Evolutionary conservation across 2,888 invertebrate genomes (phyloP).

Genomic region (Operophtera brumata): DNA sequence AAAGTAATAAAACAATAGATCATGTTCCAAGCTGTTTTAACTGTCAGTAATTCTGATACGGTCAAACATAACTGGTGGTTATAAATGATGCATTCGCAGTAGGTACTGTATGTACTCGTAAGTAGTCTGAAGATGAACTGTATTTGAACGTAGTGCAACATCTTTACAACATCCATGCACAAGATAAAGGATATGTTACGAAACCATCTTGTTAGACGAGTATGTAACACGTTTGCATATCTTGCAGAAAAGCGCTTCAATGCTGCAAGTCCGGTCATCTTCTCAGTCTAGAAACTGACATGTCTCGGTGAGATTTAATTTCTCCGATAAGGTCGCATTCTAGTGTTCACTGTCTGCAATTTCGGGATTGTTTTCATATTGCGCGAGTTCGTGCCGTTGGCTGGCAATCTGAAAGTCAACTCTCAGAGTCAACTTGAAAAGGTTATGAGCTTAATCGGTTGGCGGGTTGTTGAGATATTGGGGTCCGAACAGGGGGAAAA

Average conservation of each 20-base stretch:
- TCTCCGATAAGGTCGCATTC: background rate
- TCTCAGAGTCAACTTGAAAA: too few species aligned
- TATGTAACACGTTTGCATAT: constrained; percentile 11
- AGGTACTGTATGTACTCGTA: too few species aligned
- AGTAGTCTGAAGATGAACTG: background rate
- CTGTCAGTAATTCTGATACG: constrained; percentile 26
- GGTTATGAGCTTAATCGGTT: too few species aligned
- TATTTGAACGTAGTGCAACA: constrained; percentile 8
- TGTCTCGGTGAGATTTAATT: constrained; percentile 6
- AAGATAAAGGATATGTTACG: constrained; percentile 21
- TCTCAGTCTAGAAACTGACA: constrained; percentile 35
- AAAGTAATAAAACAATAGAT: constrained; percentile 32
- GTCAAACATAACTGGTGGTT: constrained; percentile 9
- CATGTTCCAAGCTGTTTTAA: constrained; percentile 28
- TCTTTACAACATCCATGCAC: constrained; percentile 12
- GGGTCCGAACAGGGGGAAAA: too few species aligned
- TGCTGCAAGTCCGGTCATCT: constrained; percentile 18
- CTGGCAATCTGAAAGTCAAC: too few species aligned
- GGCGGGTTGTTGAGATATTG: too few species aligned
- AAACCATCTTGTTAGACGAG: constrained; percentile 21
- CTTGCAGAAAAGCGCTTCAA: constrained; percentile 12
- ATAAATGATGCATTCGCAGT: constrained; percentile 14
- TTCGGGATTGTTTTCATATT: background rate
- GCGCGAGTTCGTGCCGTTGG: background rate
- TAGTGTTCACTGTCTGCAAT: background rate